phyloP scores from a whole-genome alignment of 2,797 vertebrate genomes.

The Phalanger gymnotis region DNA sequence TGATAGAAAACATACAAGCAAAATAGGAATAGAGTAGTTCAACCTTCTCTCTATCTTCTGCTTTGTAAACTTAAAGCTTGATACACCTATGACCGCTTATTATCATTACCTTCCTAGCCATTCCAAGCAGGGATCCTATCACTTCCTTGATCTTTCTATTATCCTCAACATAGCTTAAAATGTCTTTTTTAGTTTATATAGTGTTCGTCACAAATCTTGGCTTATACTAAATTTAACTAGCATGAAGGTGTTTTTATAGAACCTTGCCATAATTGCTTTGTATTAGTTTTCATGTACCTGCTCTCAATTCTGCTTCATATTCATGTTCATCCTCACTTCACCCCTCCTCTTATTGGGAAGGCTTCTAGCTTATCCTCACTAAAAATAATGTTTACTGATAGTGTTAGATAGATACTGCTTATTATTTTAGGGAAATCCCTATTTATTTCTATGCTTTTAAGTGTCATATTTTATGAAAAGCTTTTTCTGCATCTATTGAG shows the following conservation, averaged over 20 bases:
- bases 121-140: not conserved
- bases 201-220: not conserved
- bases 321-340: not conserved
- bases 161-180: not conserved
- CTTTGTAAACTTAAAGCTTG: not conserved
- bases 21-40: not conserved
- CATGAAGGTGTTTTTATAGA: not conserved
- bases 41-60: not conserved
- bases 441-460: not conserved
- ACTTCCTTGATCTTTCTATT: not conserved
- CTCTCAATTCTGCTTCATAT: not conserved
- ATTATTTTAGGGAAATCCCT: not conserved
- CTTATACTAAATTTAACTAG: not conserved
- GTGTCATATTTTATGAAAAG: not conserved
- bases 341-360: not conserved
- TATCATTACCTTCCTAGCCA: not conserved
- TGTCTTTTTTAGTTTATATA: not conserved
- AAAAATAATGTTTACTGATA: not conserved
- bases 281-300: not conserved
- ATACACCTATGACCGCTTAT: not conserved
- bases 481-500: not conserved
- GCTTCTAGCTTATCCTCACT: not conserved
- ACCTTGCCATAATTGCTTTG: not conserved
- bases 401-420: not conserved
- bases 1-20: not conserved